Conservation (phyloP, 2,113 vertebrate species). For the Setophaga coronata region DNA sequence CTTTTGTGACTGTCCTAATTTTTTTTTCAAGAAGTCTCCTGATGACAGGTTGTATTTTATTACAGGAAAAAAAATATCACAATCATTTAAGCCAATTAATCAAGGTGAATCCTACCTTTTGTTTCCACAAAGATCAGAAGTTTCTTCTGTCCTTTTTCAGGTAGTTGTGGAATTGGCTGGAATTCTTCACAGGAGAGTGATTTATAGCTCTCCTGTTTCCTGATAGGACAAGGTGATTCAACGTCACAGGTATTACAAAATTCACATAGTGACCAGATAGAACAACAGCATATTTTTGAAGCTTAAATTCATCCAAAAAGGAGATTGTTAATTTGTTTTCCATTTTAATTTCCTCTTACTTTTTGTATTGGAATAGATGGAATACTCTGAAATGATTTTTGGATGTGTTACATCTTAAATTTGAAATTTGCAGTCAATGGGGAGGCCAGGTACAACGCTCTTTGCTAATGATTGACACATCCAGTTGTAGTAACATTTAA, state of each 20-base stretch:
- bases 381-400: neutral
- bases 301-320: neutral
- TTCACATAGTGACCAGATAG: neutral
- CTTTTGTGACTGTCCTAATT: neutral
- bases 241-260: neutral
- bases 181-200: neutral
- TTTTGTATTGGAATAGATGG: neutral
- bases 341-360: neutral
- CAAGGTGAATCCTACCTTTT: neutral
- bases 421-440: neutral
- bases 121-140: neutral
- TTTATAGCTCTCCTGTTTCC: conserved; percentile 51
- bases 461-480: neutral
- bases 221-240: conserved; percentile 40
- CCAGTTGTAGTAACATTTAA: neutral
- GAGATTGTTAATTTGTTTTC: neutral
- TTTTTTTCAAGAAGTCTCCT: neutral
- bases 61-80: neutral
- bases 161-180: neutral
- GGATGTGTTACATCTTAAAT: neutral
- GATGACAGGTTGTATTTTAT: neutral
- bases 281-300: neutral
- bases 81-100: neutral
- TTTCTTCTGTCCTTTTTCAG: neutral
- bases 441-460: accelerated